Evolutionary conservation across 92 coral and sea anemone species (phyloP), one percentile per base, ranked within the genome.

Genomic region (Nematostella vectensis): DNA sequence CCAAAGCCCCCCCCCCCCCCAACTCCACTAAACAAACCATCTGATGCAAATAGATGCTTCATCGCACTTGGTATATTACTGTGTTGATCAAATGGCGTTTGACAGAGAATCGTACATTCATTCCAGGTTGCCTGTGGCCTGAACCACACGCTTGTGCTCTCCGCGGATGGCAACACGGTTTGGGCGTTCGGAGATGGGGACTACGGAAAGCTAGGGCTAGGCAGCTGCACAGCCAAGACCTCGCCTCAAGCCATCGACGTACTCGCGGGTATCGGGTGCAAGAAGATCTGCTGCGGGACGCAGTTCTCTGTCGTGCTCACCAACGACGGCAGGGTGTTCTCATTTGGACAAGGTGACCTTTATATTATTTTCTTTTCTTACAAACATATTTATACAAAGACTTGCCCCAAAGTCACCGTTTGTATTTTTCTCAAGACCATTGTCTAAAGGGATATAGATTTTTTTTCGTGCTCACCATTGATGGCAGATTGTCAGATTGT

Each of bases 111-210:
- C n/a, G n/a, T n/a, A n/a, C n/a, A n/a, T n/a, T n/a, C n/a, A n/a
- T n/a, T 22, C 0, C 47, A 83, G 94, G 94, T 83, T 24, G 74
- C 87, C 4, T 83, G 94, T 57, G 94, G 94, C 13, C 49, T 83
- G 51, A 83, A 79, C 73, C 94, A 83, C 68, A 83, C 94, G 28
- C 74, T 83, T 10, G 81, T 79, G 0, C 61, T 83, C 2, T 83
- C 94, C 19, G 62, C 70, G 22, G 94, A 83, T 45, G 87, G 94
- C 31, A 79, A 61, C 65, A 65, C 83, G 1, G 82, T 78, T 0
- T 83, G 87, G 87, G 94, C 94, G 11, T 83, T 79, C 48, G 94
- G 94, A 45, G 94, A 83, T 48, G 94, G 94, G 3, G 94, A 83
- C 58, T 83, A 83, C 4, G 94, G 94, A 24, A 83, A 83, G 50